Conservation (phyloP, 2,888 invertebrate genomes). For the Lysandra coridon region DNA sequence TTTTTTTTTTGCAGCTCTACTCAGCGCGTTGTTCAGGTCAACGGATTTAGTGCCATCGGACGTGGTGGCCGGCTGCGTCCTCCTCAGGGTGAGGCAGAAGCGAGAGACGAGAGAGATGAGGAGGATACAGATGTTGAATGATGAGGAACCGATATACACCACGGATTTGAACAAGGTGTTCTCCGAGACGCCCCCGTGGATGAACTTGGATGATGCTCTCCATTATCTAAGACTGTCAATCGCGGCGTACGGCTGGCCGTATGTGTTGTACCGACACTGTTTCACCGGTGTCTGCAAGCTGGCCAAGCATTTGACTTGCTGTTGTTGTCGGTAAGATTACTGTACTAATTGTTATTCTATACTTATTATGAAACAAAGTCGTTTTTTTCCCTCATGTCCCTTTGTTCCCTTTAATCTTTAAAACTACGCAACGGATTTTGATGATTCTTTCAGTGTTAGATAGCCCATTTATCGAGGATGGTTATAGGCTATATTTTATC, state of each 20-base stretch:
- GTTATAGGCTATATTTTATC: no score
- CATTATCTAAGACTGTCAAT: slow-evolving; percentile 90
- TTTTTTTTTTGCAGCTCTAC: slow-evolving; percentile 76
- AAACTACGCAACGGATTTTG: no score
- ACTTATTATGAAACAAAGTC: neutral
- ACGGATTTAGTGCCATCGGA: slow-evolving; percentile 94
- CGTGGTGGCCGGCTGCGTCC: slow-evolving; percentile 91
- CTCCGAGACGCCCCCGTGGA: slow-evolving; percentile 86
- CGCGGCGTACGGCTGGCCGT: slow-evolving; percentile 94
- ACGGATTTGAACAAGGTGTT: slow-evolving; percentile 82
- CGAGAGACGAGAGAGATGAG: slow-evolving; percentile 86
- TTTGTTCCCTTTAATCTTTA: no score
- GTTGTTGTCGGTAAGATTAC: slow-evolving; percentile 83
- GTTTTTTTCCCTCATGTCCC: no score
- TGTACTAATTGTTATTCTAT: neutral
- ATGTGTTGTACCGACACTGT: slow-evolving; percentile 88
- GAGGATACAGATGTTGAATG: slow-evolving; percentile 82
- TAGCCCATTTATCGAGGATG: no score
- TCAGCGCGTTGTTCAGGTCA: slow-evolving; percentile 90
- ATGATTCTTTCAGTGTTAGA: no score
- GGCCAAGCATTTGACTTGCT: slow-evolving; percentile 84
- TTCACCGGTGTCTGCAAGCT: slow-evolving; percentile 88
- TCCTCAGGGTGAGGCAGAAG: slow-evolving; percentile 89
- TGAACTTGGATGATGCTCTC: slow-evolving; percentile 87
- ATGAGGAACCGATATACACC: slow-evolving; percentile 84